Percentiles rank a stretch among this genome's conserved stretches.
These are phyloP conservation scores for Phataginus tetradactyla DNA, from an alignment of 2,797 vertebrate genomes.

Conservation along the genomic window DNA sequence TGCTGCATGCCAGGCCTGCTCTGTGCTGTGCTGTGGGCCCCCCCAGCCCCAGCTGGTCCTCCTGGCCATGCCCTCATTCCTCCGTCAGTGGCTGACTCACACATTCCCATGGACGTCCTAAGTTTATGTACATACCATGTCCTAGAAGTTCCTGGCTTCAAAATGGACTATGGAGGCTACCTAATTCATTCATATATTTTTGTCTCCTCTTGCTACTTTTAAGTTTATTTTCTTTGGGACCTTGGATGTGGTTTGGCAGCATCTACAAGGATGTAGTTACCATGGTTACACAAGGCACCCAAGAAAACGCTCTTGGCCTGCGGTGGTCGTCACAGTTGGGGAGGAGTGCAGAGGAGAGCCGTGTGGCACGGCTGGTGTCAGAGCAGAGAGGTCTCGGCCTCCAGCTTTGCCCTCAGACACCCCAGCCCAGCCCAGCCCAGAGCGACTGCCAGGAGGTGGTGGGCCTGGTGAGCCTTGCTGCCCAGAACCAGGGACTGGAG, in stretches of 20 bases:
- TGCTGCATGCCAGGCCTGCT: not conserved
- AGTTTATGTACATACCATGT: too few relatives aligned
- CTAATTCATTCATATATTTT: not conserved
- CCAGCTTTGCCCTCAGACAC: not conserved
- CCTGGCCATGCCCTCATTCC: not conserved
- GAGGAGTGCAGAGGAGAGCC: not conserved
- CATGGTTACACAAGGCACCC: not conserved
- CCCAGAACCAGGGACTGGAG: not conserved
- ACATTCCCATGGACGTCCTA: not conserved
- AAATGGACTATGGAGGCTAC: not conserved
- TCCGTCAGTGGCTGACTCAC: not conserved
- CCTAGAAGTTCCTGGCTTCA: not conserved
- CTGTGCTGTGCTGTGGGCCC: too few relatives aligned
- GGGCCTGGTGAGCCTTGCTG: not conserved
- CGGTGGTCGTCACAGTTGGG: not conserved
- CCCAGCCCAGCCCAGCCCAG: not conserved
- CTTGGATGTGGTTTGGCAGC: not conserved
- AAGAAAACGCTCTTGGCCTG: not conserved
- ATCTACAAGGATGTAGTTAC: not conserved
- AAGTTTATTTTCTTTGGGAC: not conserved
- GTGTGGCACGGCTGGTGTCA: rapidly evolving
- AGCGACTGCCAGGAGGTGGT: not conserved
- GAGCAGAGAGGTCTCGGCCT: not conserved
- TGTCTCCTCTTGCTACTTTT: not conserved
- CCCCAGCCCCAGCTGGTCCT: not conserved